These are phyloP conservation scores for Beris morrisii DNA, from an alignment of 2,888 invertebrate species.

Conservation along the genomic window DNA sequence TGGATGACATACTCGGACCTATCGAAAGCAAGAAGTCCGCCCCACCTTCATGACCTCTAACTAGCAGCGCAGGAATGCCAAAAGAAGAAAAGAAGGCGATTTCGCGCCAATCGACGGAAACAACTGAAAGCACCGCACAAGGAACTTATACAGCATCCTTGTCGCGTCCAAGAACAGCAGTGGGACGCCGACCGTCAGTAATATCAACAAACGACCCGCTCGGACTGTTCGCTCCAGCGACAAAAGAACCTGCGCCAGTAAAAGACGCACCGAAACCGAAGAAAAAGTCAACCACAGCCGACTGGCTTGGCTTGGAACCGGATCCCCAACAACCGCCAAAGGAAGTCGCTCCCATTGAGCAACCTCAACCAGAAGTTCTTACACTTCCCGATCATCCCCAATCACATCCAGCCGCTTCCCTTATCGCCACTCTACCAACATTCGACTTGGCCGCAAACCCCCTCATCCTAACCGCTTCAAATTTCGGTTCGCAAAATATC, in stretches of 20 bases:
- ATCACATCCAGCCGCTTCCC: neutral
- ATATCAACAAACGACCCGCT: conserved; percentile 44
- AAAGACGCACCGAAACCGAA: conserved; percentile 45
- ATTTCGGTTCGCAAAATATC: conserved; percentile 48
- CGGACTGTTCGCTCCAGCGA: conserved; percentile 40
- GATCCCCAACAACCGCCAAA: conserved; percentile 8
- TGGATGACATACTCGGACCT: conserved; percentile 50
- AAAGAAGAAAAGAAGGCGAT: conserved; percentile 41
- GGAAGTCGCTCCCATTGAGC: neutral
- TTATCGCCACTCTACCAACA: neutral
- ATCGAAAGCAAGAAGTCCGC: conserved; percentile 45
- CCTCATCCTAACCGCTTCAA: conserved; percentile 46
- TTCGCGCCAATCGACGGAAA: conserved; percentile 54
- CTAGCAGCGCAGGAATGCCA: conserved; percentile 39
- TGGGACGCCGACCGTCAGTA: conserved; percentile 47
- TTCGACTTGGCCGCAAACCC: conserved; percentile 40
- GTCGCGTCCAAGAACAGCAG: conserved; percentile 50
- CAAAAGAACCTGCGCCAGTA: neutral
- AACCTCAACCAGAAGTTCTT: conserved; percentile 17
- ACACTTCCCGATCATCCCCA: conserved; percentile 5
- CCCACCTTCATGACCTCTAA: conserved; percentile 36
- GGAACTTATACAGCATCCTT: conserved; percentile 41
- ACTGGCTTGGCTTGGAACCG: conserved; percentile 51
- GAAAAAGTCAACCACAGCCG: conserved; percentile 47
- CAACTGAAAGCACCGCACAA: conserved; percentile 46